Conservation (phyloP, 1,140 invertebrate species). For the Drusus annulatus region DNA sequence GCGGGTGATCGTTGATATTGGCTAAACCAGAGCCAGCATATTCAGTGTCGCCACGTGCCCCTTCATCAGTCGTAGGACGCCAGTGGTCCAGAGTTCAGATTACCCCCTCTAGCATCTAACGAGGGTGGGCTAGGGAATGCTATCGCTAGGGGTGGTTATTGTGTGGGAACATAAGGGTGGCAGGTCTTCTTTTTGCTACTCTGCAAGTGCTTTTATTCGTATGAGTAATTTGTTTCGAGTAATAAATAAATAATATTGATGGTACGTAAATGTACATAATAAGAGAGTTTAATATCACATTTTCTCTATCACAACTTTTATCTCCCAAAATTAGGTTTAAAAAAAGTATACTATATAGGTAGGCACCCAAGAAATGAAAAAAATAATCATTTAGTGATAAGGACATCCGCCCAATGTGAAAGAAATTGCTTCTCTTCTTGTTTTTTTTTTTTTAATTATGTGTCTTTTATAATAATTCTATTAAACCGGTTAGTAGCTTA, state of each 20-base stretch:
- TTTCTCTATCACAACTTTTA: no score
- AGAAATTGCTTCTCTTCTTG: background rate
- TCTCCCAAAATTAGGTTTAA: no score
- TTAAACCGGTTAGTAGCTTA: no score
- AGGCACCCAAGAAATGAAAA: no score
- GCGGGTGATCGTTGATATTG: background rate
- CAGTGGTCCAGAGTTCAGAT: background rate
- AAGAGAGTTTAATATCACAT: no score
- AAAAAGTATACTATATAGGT: no score
- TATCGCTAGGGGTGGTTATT: background rate
- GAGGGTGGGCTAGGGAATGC: background rate
- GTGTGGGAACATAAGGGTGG: conserved; percentile 14
- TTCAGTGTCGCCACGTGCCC: background rate
- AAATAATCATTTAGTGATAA: background rate
- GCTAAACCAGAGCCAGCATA: background rate
- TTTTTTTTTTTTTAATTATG: background rate
- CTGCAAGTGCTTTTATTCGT: background rate
- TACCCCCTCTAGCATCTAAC: background rate
- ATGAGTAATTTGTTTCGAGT: background rate
- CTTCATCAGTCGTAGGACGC: background rate
- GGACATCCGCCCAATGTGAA: background rate
- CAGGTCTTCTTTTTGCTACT: conserved; percentile 4
- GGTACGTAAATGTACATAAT: no score
- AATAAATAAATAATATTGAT: background rate
- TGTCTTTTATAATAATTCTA: no score